phyloP scores from a whole-genome alignment of 1,140 invertebrate genomes.

The Proctacanthus coquilletti region DNA sequence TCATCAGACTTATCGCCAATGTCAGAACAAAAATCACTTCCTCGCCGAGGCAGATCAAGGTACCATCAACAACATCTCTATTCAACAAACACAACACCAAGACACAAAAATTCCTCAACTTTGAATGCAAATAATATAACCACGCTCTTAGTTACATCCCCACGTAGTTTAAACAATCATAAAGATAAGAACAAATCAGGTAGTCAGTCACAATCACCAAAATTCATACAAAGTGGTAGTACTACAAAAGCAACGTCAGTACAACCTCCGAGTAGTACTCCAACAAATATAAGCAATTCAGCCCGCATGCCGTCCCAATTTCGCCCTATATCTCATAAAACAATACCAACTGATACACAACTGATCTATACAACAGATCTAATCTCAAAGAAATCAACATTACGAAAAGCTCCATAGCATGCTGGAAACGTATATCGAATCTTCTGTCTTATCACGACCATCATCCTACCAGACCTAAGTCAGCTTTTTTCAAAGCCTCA shows the following conservation, averaged over 20 bases:
- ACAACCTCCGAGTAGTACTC: constrained; percentile 26
- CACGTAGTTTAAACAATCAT: constrained; percentile 13
- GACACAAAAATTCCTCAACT: constrained; percentile 21
- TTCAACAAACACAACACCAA: constrained; percentile 31
- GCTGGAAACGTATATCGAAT: too few relatives aligned
- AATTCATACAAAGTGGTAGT: constrained; percentile 5
- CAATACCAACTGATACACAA: constrained; percentile 7
- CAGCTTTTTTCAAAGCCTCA: neutral
- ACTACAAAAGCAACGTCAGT: constrained; percentile 11
- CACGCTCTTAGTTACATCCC: constrained; percentile 3
- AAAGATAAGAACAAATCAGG: constrained; percentile 17
- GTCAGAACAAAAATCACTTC: constrained; percentile 59
- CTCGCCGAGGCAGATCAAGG: constrained; percentile 50
- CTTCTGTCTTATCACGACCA: too few relatives aligned
- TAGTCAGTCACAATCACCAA: neutral
- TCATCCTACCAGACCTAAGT: too few relatives aligned
- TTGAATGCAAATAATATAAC: constrained; percentile 1
- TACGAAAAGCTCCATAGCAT: neutral
- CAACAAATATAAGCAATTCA: constrained; percentile 8
- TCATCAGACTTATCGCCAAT: constrained; percentile 62
- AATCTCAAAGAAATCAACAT: neutral
- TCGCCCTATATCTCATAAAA: constrained; percentile 29
- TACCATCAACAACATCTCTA: constrained; percentile 35
- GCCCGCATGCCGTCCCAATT: constrained; percentile 27
- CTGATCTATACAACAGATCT: too few relatives aligned